These are phyloP conservation scores for Shargacucullia verbasci DNA, from an alignment of 2,888 invertebrate species.

Conservation along the genomic window DNA sequence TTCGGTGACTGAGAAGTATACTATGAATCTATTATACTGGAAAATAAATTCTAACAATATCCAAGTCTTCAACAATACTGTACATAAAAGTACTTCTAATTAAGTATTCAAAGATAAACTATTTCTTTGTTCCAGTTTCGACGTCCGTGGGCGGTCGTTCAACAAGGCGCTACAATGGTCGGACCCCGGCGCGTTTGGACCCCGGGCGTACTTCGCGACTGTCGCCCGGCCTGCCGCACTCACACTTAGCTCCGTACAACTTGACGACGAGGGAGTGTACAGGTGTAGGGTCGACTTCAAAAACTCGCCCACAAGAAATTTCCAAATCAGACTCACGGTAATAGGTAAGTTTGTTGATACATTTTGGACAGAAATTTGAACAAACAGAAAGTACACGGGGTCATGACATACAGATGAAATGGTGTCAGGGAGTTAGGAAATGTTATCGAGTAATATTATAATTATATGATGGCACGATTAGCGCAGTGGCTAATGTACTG, in stretches of 20 bases:
- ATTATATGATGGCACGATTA: no score
- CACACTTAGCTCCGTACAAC: constrained; percentile 94
- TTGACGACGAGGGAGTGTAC: constrained; percentile 96
- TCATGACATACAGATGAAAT: no score
- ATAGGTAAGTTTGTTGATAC: constrained; percentile 91
- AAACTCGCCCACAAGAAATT: constrained; percentile 96
- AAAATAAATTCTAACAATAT: no score
- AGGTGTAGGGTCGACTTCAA: constrained; percentile 97
- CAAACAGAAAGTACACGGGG: no score
- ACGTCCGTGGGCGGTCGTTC: constrained; percentile 94
- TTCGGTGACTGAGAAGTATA: no score
- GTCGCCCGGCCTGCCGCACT: constrained; percentile 94
- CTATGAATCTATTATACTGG: no score
- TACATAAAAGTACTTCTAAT: no score
- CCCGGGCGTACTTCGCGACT: constrained; percentile 95
- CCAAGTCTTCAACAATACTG: no score
- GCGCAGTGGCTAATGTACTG: no score
- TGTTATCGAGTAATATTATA: no score
- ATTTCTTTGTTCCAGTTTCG: constrained; percentile 91
- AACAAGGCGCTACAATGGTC: constrained; percentile 95
- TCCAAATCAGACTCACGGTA: constrained; percentile 96
- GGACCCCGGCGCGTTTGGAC: constrained; percentile 94
- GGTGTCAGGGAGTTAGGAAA: no score
- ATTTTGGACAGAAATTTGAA: constrained; percentile 7
- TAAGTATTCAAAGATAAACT: background rate